Conservation (phyloP, 2,113 vertebrate genomes). For the Pachycephala philippinensis region DNA sequence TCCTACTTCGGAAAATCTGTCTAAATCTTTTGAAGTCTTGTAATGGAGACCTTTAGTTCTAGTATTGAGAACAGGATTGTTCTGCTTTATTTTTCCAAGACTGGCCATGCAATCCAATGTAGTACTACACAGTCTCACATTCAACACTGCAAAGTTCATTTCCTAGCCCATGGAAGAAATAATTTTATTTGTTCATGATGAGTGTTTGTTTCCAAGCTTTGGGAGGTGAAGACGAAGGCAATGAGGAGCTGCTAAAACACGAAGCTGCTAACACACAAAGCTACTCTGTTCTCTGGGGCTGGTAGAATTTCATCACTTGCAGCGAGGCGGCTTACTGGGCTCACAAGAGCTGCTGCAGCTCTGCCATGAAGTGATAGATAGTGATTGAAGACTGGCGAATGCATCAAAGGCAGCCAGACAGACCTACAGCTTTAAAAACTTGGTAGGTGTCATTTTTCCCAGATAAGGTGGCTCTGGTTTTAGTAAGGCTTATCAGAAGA, state of each 20-base stretch:
- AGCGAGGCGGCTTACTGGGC: not conserved
- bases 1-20: not conserved
- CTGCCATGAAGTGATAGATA: not conserved
- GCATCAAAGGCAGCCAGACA: constrained; percentile 12
- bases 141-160: not conserved
- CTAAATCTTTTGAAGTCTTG: not conserved
- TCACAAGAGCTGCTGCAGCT: not conserved
- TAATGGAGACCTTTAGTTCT: not conserved
- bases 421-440: not conserved
- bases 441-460: constrained; percentile 38
- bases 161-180: not conserved
- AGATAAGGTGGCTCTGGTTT: constrained; percentile 55
- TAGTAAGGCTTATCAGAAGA: constrained; percentile 10
- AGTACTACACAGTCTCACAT: not conserved
- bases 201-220: not conserved
- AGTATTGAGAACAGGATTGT: not conserved
- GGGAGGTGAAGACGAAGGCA: not conserved
- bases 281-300: not conserved
- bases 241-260: not conserved
- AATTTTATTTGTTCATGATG: not conserved
- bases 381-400: not conserved
- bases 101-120: not conserved
- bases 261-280: not conserved
- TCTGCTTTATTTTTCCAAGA: not conserved
- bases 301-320: not conserved